A percentile compares a stretch with the other conserved stretches of the same genome.
These are phyloP conservation scores for Hippocampus guttulatus DNA, from an alignment of 2,113 vertebrate genomes.

Conservation along the genomic window DNA sequence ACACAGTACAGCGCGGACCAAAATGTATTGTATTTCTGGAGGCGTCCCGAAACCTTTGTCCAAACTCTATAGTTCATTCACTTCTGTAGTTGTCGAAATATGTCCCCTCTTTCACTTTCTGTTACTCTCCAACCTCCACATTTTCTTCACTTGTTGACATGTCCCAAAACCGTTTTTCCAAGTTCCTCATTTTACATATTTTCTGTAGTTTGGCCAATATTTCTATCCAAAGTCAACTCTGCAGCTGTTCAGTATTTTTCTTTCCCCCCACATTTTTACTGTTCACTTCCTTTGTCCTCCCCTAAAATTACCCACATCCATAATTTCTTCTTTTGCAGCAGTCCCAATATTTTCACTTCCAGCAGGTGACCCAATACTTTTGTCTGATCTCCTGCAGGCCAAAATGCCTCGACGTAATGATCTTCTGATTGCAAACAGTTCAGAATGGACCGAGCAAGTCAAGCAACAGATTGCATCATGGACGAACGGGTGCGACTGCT, in stretches of 20 bases:
- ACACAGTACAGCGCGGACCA: neutral
- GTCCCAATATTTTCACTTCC: neutral
- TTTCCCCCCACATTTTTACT: neutral
- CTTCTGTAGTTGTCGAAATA: neutral
- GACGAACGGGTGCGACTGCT: neutral
- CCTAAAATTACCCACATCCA: too few relatives aligned
- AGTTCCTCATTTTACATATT: too few relatives aligned
- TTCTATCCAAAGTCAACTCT: too few relatives aligned
- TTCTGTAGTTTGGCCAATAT: too few relatives aligned
- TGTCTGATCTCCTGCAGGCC: neutral
- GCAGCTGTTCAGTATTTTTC: too few relatives aligned
- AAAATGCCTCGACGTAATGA: neutral
- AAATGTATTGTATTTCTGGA: neutral
- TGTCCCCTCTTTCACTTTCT: too few relatives aligned
- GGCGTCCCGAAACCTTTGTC: neutral
- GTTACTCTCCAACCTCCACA: neutral
- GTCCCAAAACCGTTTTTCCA: too few relatives aligned
- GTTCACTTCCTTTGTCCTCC: neutral
- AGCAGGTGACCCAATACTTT: neutral
- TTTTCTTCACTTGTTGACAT: neutral
- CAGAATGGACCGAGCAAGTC: neutral
- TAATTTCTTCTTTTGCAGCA: neutral
- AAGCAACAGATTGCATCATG: neutral
- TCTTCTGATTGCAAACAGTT: neutral
- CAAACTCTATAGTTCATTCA: neutral